A percentile compares a stretch with the other conserved stretches of the same genome.
Conservation (phyloP, 2,113 vertebrate species). For the Amphiprion ocellaris region DNA sequence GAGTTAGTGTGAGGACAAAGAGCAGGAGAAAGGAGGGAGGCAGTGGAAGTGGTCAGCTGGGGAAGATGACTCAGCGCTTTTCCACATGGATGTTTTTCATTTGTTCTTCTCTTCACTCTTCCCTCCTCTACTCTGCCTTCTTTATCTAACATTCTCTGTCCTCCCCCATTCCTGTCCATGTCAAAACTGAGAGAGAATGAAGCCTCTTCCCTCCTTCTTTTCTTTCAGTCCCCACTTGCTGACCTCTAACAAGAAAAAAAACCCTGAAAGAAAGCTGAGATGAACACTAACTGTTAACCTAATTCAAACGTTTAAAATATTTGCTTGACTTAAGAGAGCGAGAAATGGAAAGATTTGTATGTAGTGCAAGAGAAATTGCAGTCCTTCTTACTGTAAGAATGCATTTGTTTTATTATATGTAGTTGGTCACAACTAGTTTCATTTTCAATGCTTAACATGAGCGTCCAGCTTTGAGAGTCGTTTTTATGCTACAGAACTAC, state of each 20-base stretch:
- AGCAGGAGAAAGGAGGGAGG: slow-evolving; percentile 42
- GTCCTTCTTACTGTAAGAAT: slow-evolving; percentile 73
- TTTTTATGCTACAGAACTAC: slow-evolving; percentile 72
- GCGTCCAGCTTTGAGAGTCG: slow-evolving; percentile 69
- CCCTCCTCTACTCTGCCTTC: slow-evolving; percentile 59
- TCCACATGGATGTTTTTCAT: slow-evolving; percentile 73
- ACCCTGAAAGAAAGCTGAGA: slow-evolving; percentile 37
- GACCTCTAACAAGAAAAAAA: slow-evolving; percentile 57
- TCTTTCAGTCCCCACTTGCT: slow-evolving; percentile 28
- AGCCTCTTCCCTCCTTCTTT: slow-evolving; percentile 43
- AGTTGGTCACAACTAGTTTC: slow-evolving; percentile 73
- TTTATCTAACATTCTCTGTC: slow-evolving; percentile 62
- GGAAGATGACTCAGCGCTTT: slow-evolving; percentile 72
- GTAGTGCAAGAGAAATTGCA: slow-evolving; percentile 66
- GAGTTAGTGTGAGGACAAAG: slow-evolving; percentile 64
- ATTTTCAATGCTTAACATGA: slow-evolving; percentile 72
- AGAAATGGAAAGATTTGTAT: slow-evolving; percentile 65
- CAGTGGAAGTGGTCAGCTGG: slow-evolving; percentile 45
- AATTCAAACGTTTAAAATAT: slow-evolving; percentile 69
- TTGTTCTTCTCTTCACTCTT: slow-evolving; percentile 65
- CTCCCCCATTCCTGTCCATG: slow-evolving; percentile 37
- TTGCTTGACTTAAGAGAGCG: slow-evolving; percentile 74
- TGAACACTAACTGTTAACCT: slow-evolving; percentile 71
- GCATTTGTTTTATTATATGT: slow-evolving; percentile 74
- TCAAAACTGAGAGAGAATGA: slow-evolving; percentile 50